These are phyloP conservation scores for Oscheius myriophilus DNA, from an alignment of 2,888 invertebrate species.

Conservation along the genomic window DNA sequence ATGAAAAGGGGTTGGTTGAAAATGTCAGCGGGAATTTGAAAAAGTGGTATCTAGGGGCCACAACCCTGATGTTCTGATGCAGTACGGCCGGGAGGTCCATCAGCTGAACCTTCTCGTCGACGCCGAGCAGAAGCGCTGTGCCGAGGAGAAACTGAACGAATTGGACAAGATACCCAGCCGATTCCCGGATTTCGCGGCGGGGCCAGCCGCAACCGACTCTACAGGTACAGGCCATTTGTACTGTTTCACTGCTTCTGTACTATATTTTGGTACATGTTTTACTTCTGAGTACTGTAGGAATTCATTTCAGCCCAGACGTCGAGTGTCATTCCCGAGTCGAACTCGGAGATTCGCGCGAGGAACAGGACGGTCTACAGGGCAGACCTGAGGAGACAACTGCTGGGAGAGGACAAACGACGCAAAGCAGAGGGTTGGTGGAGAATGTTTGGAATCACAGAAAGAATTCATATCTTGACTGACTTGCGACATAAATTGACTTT, in stretches of 20 bases:
- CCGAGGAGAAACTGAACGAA: constrained; percentile 23
- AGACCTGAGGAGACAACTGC: constrained; percentile 58
- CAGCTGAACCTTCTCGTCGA: constrained; percentile 27
- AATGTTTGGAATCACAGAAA: too few relatives aligned
- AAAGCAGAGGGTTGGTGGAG: constrained; percentile 14
- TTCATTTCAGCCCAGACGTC: constrained; percentile 3
- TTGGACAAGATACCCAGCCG: constrained; percentile 25
- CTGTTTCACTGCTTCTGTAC: too few relatives aligned
- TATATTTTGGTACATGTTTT: too few relatives aligned
- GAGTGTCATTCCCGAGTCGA: constrained; percentile 36
- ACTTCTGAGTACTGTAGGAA: not conserved
- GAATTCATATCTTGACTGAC: too few relatives aligned
- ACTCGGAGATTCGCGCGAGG: constrained; percentile 41
- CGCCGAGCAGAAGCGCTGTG: constrained; percentile 26
- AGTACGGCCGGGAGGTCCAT: constrained; percentile 29
- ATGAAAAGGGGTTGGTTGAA: constrained; percentile 15
- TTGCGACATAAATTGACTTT: too few relatives aligned
- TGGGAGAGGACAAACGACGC: constrained; percentile 35
- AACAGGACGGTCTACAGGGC: constrained; percentile 52
- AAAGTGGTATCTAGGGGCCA: not conserved
- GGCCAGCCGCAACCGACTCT: not conserved
- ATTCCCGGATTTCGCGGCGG: constrained; percentile 9
- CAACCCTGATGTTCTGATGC: constrained; percentile 24
- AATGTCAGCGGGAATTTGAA: too few relatives aligned
- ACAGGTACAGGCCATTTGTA: constrained; percentile 11